Evolutionary conservation across 2,888 invertebrate species (phyloP).

Genomic region (Sussaba pulchella): DNA sequence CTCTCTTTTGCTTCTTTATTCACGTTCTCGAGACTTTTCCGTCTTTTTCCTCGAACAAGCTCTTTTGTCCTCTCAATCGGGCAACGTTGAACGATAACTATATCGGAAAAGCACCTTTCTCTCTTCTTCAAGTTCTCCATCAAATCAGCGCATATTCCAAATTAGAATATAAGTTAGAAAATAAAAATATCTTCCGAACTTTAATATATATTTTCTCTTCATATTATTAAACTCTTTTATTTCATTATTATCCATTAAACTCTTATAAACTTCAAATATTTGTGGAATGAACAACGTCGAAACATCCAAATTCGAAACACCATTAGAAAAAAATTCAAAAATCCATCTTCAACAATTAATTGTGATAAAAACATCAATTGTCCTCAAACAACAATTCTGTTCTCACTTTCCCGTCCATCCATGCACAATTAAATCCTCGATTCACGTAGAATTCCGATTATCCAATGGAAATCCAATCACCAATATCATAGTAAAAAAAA

Average conservation of each 20-base stretch:
- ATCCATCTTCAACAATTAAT: background rate
- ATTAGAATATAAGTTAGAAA: too few species aligned
- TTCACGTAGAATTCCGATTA: too few species aligned
- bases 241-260: too few species aligned
- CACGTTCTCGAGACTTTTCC: background rate
- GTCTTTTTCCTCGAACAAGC: background rate
- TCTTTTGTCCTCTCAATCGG: background rate
- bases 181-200: too few species aligned
- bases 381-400: too few species aligned
- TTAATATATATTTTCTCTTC: too few species aligned
- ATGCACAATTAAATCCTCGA: background rate
- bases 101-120: background rate
- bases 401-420: background rate
- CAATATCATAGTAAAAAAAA: too few species aligned
- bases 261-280: too few species aligned
- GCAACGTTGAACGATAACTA: background rate
- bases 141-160: too few species aligned
- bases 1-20: background rate
- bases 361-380: background rate
- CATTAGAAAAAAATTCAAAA: background rate
- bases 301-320: background rate
- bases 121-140: background rate
- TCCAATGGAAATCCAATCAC: too few species aligned
- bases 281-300: too few species aligned
- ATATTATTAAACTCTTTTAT: too few species aligned